Percentiles rank a stretch among this genome's conserved stretches.
phyloP scores from a whole-genome alignment of 2,797 vertebrate genomes.

The Halcyon smyrnensis region DNA sequence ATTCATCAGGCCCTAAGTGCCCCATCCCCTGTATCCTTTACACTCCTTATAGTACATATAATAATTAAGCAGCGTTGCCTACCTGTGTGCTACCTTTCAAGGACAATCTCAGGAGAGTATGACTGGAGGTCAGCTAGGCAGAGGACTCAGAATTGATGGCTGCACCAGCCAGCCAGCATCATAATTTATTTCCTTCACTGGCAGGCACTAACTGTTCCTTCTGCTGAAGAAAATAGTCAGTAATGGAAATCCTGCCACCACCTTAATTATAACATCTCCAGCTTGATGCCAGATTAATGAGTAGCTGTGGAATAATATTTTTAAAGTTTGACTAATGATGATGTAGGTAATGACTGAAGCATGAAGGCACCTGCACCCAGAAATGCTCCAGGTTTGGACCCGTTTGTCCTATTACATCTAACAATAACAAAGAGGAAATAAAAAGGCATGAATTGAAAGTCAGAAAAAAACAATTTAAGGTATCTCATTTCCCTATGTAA shows the following conservation, averaged over 20 bases:
- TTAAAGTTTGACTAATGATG: background rate
- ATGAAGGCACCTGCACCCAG: background rate
- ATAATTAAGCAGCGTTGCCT: background rate
- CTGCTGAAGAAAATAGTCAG: background rate
- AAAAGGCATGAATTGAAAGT: background rate
- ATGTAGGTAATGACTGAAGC: background rate
- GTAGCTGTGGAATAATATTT: background rate
- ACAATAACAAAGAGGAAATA: background rate
- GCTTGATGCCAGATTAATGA: slow-evolving; percentile 7
- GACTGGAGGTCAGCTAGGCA: background rate
- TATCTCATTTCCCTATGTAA: background rate
- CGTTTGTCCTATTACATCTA: background rate
- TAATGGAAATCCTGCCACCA: slow-evolving; percentile 36
- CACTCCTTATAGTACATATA: fast-evolving
- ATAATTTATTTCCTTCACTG: background rate
- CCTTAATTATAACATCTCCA: slow-evolving; percentile 20
- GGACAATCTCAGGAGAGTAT: background rate
- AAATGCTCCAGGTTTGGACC: background rate
- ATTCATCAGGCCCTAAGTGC: background rate
- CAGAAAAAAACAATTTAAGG: background rate
- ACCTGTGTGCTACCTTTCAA: background rate
- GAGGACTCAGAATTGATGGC: background rate
- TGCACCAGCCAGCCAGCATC: background rate
- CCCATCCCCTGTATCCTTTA: fast-evolving
- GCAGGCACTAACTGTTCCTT: background rate